Evolutionary conservation across 1,140 invertebrate genomes (phyloP), one percentile per base, ranked within the genome.

Genomic region (Sycophila sp.): DNA sequence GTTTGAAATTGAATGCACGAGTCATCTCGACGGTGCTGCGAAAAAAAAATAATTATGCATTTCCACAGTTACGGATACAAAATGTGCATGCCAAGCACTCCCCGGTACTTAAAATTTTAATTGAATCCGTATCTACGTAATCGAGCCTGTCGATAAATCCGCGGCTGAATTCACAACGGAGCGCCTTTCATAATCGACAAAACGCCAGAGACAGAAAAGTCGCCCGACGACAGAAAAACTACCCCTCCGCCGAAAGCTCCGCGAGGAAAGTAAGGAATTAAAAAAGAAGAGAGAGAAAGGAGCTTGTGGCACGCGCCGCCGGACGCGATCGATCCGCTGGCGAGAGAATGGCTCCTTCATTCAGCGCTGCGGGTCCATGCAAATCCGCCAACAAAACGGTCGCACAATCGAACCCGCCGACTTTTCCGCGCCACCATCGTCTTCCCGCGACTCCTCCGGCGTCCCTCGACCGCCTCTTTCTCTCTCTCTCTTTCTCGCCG

Each of bases 241-340:
- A 1, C 40, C 13, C 32, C 34, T 13, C 47, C 38, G 4, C 17
- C 32, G 38, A 8, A 47, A 22, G 7, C 8, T 49, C 3, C 26
- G 63, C 36, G 30, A n/a, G n/a, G n/a, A n/a, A n/a, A n/a, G n/a
- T 55, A 19, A 17, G 15, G 7, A 47, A 47, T 47, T 38, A 51
- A 34, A 53, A 55, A 26, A 63, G 36, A 56, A 30, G 24, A 4
- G 30, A 55, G 19, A 32, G 19, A 17, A 22, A 5, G 45, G 2
- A n/a, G n/a, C n/a, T n/a, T n/a, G n/a, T 34, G 17, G 32, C 32
- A 40, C n/a, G 63, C 64, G 45, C 56, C 51, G 58, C 55, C 71
- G 77, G 76, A 76, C 73, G 51, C 70, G 76, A 80, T 80, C 77
- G 77, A 80, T 80, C 77, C 70, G 26, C 28, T 72, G 60, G 30